phyloP scores from a whole-genome alignment of 2,888 invertebrate genomes.

The Tetheella fluctuosa region DNA sequence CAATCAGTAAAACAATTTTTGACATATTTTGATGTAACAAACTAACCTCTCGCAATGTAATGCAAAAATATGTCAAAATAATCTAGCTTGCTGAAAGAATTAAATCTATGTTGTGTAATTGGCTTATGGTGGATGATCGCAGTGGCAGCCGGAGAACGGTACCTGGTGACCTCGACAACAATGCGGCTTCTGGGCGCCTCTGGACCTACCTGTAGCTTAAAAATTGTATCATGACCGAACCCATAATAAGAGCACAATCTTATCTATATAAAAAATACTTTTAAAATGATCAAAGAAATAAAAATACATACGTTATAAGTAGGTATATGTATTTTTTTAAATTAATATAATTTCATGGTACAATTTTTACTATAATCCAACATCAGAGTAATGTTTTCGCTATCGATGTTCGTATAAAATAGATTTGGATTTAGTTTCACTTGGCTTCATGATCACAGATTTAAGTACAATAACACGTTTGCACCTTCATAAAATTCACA shows the following conservation, averaged over 20 bases:
- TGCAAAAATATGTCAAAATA: slow-evolving; percentile 8
- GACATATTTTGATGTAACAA: neutral
- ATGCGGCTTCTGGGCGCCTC: slow-evolving; percentile 71
- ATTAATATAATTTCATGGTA: neutral
- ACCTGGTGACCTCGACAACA: slow-evolving; percentile 40
- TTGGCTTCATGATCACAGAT: neutral
- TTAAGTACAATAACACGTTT: neutral
- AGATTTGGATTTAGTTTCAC: slow-evolving; percentile 10
- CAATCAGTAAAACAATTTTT: neutral
- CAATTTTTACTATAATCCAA: slow-evolving; percentile 1
- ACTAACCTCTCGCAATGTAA: neutral
- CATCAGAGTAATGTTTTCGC: neutral
- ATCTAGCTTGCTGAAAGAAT: slow-evolving; percentile 30
- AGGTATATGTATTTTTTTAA: no score
- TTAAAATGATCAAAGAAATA: no score
- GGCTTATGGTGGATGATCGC: slow-evolving; percentile 48
- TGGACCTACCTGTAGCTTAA: slow-evolving; percentile 58
- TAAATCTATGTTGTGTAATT: slow-evolving; percentile 24
- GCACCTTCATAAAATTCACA: neutral
- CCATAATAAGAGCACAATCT: no score
- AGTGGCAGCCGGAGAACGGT: slow-evolving; percentile 69
- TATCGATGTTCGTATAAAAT: neutral
- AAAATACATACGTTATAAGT: no score
- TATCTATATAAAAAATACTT: no score
- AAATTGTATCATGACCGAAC: slow-evolving; percentile 3